Evolutionary conservation across 2,888 invertebrate species (phyloP).

Genomic region (Ariolimax columbianus): DNA sequence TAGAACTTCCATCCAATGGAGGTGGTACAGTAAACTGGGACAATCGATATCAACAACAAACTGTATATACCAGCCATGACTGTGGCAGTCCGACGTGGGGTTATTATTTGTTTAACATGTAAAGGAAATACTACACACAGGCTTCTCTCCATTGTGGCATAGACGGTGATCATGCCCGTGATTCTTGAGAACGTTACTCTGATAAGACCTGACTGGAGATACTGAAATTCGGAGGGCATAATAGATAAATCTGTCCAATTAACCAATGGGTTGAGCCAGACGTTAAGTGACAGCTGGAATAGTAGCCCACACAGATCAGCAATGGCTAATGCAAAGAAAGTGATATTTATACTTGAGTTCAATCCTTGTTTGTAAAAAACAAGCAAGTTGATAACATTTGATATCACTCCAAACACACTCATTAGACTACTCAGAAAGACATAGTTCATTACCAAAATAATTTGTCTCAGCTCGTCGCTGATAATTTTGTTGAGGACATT

Average conservation of each 20-base stretch:
- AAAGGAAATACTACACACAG: not conserved
- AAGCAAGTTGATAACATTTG: not conserved
- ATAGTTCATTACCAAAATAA: not conserved
- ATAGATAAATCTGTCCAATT: not conserved
- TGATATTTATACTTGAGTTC: not conserved
- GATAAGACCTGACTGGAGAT: not conserved
- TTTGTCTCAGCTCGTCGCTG: not conserved
- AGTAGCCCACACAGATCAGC: not conserved
- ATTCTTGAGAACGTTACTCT: not conserved
- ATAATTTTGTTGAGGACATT: not conserved
- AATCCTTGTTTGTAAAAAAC: not conserved
- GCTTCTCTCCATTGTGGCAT: not conserved
- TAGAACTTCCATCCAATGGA: not conserved
- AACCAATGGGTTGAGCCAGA: not conserved
- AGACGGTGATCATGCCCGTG: not conserved
- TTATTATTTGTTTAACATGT: slow-evolving; percentile 1
- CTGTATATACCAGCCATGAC: not conserved
- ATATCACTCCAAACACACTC: not conserved
- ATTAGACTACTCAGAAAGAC: not conserved
- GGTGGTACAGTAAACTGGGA: not conserved
- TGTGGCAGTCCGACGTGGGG: not conserved
- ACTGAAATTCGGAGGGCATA: not conserved
- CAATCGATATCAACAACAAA: not conserved
- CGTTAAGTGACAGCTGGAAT: not conserved
- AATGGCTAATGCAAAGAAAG: not conserved